Evolutionary conservation across 1,140 invertebrate species (phyloP), one percentile per base, ranked within the genome.

Genomic region (Leguminivora glycinivorella): DNA sequence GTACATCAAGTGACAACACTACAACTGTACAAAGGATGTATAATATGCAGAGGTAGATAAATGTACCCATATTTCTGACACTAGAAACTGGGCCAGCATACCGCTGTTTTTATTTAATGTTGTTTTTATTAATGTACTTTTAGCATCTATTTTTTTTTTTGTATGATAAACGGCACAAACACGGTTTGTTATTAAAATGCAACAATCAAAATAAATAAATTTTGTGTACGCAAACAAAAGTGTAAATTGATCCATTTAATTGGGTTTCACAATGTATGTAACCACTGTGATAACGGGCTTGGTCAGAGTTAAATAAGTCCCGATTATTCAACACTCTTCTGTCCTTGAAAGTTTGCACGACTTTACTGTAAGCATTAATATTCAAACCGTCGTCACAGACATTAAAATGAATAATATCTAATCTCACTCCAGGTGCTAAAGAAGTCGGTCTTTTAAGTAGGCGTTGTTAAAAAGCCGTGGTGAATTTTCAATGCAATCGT

Each of bases 301-400:
- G 75, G 79, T 68, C 75, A 76, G 69, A 75, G 70, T 70, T 71
- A 77, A 74, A 76, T 38, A 38, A 38, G 34, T 74, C 72, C 71
- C 75, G 69, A 88, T 85, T 85, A 83, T 87, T 85, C 80, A 85
- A 77, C 73, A 77, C 67, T 74, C 76, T 81, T 43, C 14, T 24
- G 40, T 72, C 75, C 79, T 82, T 84, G 81, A 73, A 74, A 75
- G 70, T 77, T 72, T 72, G 76, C 78, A 76, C 72, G 79, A 76
- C 75, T 79, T 75, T 77, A 81, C 70, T 74, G 74, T 75, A 68
- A 77, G 77, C 74, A 80, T 76, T 76, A 75, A 73, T 73, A 72
- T 66, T 77, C 73, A 75, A 74, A 73, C 63, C 31, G 58, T 63
- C 58, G 25, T 14, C 58, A 31, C 58, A 63, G 58, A 63, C 29